Conservation (phyloP, 2,797 vertebrate species). For the Hyperoplus immaculatus region DNA sequence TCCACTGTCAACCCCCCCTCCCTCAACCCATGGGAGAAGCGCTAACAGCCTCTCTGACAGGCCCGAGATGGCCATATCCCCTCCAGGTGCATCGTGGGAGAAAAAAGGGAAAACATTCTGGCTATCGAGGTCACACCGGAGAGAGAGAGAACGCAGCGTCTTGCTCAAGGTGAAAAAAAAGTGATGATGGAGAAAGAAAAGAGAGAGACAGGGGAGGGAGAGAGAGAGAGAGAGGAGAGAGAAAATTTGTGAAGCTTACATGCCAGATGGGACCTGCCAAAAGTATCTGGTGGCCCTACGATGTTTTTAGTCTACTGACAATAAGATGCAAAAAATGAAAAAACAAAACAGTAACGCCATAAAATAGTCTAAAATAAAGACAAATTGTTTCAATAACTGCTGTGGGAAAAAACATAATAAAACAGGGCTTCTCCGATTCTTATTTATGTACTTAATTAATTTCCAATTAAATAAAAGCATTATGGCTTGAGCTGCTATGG, state of each 20-base stretch:
- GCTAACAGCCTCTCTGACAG: slow-evolving; percentile 85
- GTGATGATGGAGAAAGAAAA: slow-evolving; percentile 64
- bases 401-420: slow-evolving; percentile 36
- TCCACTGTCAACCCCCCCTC: slow-evolving; percentile 69
- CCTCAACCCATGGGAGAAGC: slow-evolving; percentile 79
- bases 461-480: slow-evolving; percentile 76
- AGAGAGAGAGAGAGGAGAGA: slow-evolving; percentile 17
- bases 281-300: slow-evolving; percentile 44
- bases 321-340: slow-evolving; percentile 29
- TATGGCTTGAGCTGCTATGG: slow-evolving; percentile 68
- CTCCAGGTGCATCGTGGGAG: slow-evolving; percentile 84
- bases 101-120: slow-evolving; percentile 73
- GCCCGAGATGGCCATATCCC: slow-evolving; percentile 80
- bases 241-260: slow-evolving; percentile 42
- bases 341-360: slow-evolving; percentile 10
- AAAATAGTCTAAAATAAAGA: slow-evolving; percentile 51
- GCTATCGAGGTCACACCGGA: slow-evolving; percentile 78
- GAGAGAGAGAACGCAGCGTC: slow-evolving; percentile 36
- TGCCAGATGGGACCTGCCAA: slow-evolving; percentile 65
- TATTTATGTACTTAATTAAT: slow-evolving; percentile 80
- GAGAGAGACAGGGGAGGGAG: neutral
- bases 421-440: slow-evolving; percentile 43
- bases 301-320: slow-evolving; percentile 46
- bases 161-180: slow-evolving; percentile 82
- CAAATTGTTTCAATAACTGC: slow-evolving; percentile 63